Evolutionary conservation across 2,888 invertebrate species (phyloP), one percentile per base, ranked within the genome.

Genomic region (Chirona hameri): DNA sequence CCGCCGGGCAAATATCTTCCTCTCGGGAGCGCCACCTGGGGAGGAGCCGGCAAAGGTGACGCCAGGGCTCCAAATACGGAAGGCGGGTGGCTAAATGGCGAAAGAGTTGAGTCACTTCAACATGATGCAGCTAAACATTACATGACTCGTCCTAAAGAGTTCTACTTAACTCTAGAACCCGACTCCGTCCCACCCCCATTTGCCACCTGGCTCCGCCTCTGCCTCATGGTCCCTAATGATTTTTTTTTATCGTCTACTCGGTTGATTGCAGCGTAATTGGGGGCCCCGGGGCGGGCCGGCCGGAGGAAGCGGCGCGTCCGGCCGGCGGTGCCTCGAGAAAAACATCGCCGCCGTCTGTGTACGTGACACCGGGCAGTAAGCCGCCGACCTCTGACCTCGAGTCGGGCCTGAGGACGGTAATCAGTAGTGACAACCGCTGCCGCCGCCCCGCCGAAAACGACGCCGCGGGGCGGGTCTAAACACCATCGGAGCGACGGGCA

Each of bases 1-100:
- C 72, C 72, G 72, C 31, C 39, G 72, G 72, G 31, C 39, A 72
- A 72, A 72, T 72, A 72, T 39, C 72, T 72, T 72, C 72, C 72
- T 39, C 31, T 39, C 72, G 14, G 27, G 69, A n/a, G 31, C 72
- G 21, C 31, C 72, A 69, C 69, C 69, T 69, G 18, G 39, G 39
- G 15, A n/a, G 24, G 2, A 14, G 69, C n/a, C n/a, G 4, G 69
- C 69, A 60, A 10, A 21, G 69, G 69, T 29, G 69, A 29, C 27
- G 10, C 29, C 69, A 69, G 69, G 7, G 14, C 21, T 7, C 52
- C 18, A 1, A 18, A 52, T 4, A 52, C 18, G 12, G 12, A 18
- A 52, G 52, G 52, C 52, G 52, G 15, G 5, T 52, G 39, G 39
- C 52, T 52, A 52, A 52, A 15, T 18, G 52, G 18, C 12, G 52